Evolutionary conservation across 1,140 invertebrate species (phyloP).

Genomic region (Apis laboriosa): DNA sequence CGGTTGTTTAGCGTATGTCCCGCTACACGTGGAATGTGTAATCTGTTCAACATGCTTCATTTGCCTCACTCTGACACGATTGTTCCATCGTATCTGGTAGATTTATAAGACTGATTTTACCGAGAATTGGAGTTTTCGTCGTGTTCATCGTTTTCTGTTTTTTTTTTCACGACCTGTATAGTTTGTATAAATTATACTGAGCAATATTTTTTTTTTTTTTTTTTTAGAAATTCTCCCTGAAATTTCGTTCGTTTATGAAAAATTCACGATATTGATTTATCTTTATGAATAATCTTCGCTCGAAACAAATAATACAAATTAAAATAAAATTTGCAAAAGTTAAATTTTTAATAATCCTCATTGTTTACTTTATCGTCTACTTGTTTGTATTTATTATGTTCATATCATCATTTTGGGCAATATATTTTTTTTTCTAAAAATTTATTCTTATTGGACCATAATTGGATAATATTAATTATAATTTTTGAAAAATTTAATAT

Average conservation of each 20-base stretch:
- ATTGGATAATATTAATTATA: too few relatives aligned
- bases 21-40: not conserved
- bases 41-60: slow-evolving; percentile 10
- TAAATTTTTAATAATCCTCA: too few relatives aligned
- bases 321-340: too few relatives aligned
- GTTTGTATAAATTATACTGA: not conserved
- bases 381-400: too few relatives aligned
- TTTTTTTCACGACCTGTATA: not conserved
- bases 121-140: not conserved
- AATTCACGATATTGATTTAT: not conserved
- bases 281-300: too few relatives aligned
- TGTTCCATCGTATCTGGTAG: too few relatives aligned
- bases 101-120: not conserved
- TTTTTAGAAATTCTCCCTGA: not conserved
- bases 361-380: too few relatives aligned
- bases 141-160: not conserved
- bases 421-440: too few relatives aligned
- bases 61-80: slow-evolving; percentile 3
- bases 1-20: not conserved
- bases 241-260: not conserved
- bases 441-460: too few relatives aligned
- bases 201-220: not conserved
- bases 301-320: too few relatives aligned
- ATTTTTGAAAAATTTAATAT: too few relatives aligned
- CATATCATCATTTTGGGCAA: too few relatives aligned